Evolutionary conservation across 2,797 vertebrate species (phyloP).

Genomic region (Fundulus diaphanus): DNA sequence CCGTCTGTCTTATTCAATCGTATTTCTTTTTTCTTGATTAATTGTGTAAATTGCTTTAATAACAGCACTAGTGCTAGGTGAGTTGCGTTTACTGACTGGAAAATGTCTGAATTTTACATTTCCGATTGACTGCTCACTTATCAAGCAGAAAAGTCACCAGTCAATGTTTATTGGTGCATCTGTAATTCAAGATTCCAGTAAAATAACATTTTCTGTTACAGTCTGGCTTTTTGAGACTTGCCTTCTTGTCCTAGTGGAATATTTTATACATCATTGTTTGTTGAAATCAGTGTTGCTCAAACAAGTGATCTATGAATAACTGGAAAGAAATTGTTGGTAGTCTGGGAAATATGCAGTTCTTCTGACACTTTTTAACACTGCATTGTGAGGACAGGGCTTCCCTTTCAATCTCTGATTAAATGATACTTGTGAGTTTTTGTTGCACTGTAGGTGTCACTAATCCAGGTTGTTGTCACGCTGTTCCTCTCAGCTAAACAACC

Average conservation of each 20-base stretch:
- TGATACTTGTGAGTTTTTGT: constrained; percentile 22
- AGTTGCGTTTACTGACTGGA: neutral
- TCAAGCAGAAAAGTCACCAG: neutral
- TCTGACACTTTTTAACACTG: neutral
- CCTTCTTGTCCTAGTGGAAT: neutral
- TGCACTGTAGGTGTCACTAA: constrained; percentile 72
- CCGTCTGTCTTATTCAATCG: too few relatives aligned
- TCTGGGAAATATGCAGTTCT: neutral
- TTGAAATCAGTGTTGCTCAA: neutral
- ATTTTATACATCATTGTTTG: neutral
- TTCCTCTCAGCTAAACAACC: constrained; percentile 63
- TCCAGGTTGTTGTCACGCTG: constrained; percentile 63
- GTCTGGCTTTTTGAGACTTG: neutral
- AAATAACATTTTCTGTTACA: neutral
- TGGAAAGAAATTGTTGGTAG: neutral
- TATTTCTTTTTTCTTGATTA: too few relatives aligned
- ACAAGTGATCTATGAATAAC: too few relatives aligned
- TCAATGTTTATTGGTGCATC: neutral
- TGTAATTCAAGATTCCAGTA: neutral
- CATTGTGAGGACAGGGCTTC: neutral
- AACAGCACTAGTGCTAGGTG: neutral
- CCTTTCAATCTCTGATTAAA: constrained; percentile 18
- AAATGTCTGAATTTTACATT: neutral
- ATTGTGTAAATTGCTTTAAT: too few relatives aligned
- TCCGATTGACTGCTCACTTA: neutral